phyloP scores from a whole-genome alignment of 2,113 vertebrate genomes.

The Oryctolagus cuniculus region mOryCun1.1 NC_091447.1:48075501-48076000 shows the following conservation, averaged over 20 bases:
- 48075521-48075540: not conserved
- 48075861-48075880: too few species aligned
- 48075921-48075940: too few species aligned
- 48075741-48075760: too few species aligned
- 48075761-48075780: too few species aligned
- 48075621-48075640: not conserved
- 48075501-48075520: not conserved
- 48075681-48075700: not conserved
- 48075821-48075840: too few species aligned
- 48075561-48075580: not conserved
- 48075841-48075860: too few species aligned
- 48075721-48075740: too few species aligned
- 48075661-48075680: not conserved
- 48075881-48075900: too few species aligned
- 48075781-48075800: too few species aligned
- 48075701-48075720: not conserved
- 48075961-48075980: not conserved
- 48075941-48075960: conserved; percentile 15
- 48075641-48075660: not conserved
- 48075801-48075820: too few species aligned
- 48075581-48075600: not conserved
- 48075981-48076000: not conserved
- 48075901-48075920: too few species aligned
- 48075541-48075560: not conserved
- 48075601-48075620: not conserved